These are phyloP conservation scores for Agrilus planipennis DNA, from an alignment of 1,140 invertebrate genomes.

Conservation along the genomic window DNA sequence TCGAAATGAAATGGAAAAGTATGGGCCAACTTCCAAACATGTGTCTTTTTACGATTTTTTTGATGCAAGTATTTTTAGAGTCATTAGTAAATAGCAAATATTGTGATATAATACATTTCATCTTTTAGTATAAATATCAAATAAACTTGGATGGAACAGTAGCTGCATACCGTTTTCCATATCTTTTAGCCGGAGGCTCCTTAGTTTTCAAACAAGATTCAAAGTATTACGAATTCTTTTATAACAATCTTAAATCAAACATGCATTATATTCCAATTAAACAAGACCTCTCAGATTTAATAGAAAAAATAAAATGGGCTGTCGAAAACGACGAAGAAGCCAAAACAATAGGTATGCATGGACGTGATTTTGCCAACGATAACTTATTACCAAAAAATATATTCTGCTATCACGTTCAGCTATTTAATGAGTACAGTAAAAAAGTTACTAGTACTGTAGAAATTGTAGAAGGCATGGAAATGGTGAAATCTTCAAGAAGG, in stretches of 20 bases:
- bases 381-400: slow-evolving; percentile 76
- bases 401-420: slow-evolving; percentile 76
- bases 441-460: slow-evolving; percentile 46
- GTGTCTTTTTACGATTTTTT: slow-evolving; percentile 93
- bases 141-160: slow-evolving; percentile 93
- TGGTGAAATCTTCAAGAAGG: slow-evolving; percentile 47
- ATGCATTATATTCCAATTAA: slow-evolving; percentile 79
- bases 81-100: slow-evolving; percentile 11
- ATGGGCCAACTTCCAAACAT: slow-evolving; percentile 72
- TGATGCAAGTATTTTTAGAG: slow-evolving; percentile 53
- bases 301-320: slow-evolving; percentile 72
- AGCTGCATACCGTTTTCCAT: slow-evolving; percentile 89
- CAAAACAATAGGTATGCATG: slow-evolving; percentile 56
- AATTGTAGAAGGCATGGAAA: slow-evolving; percentile 60
- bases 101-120: slow-evolving; percentile 10
- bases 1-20: slow-evolving; percentile 67
- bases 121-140: slow-evolving; percentile 87
- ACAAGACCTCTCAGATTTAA: slow-evolving; percentile 66
- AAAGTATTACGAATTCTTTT: slow-evolving; percentile 91
- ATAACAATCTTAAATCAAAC: slow-evolving; percentile 58
- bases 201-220: slow-evolving; percentile 89
- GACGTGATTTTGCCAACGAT: slow-evolving; percentile 59
- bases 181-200: slow-evolving; percentile 75
- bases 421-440: slow-evolving; percentile 74
- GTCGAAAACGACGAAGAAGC: slow-evolving; percentile 62